Base-by-base conservation (phyloP, 1,140 invertebrate genomes). In the Scaptomyza hsui region DNA sequence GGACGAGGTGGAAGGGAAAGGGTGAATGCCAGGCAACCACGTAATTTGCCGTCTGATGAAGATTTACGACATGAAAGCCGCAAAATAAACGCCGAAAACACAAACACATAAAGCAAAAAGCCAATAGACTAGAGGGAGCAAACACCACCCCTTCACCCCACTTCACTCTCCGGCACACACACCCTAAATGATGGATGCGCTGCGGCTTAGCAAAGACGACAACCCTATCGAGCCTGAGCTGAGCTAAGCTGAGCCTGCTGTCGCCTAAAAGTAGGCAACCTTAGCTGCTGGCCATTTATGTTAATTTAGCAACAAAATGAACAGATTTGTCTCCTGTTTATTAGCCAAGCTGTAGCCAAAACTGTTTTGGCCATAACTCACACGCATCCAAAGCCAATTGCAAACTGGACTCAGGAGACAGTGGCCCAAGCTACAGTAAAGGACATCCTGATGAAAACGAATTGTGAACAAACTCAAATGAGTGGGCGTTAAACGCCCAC, bases 11-110 rank as follows among this genome's bases (percentile, higher is more conserved):
- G 15, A 5, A 16, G 44, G 10, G 48, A n/a, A 45, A 16, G 21
- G 21, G 45, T 24, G 18, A 51, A 52, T 37, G 59, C 32, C 48
- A 63, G 62, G 69, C 35, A 64, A 86, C 80, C 81, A 86, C 81
- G 81, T 86, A 86, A 86, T 86, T 86, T 86, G 81, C 81, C 77
- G 81, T 88, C 81, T 86, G 81, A 86, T 86, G 82, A 88, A 86
- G 82, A 86, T 86, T 86, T 86, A 86, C 82, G 78, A 86, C 82
- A 78, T 75, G 75, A 82, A 86, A 88, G 82, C 82, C 82, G 45
- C 81, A 86, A 81, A 81, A 85, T 81, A 85, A 80, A 85, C 77
- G 78, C 81, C 80, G 56, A 80, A 64, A 55, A 65, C 55, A 81
- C 51, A 59, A 53, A 60, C 74, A 79, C 62, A 79, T 56, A 80